These are phyloP conservation scores for Peribatodes rhomboidaria DNA, from an alignment of 2,888 invertebrate genomes.

Conservation along the genomic window DNA sequence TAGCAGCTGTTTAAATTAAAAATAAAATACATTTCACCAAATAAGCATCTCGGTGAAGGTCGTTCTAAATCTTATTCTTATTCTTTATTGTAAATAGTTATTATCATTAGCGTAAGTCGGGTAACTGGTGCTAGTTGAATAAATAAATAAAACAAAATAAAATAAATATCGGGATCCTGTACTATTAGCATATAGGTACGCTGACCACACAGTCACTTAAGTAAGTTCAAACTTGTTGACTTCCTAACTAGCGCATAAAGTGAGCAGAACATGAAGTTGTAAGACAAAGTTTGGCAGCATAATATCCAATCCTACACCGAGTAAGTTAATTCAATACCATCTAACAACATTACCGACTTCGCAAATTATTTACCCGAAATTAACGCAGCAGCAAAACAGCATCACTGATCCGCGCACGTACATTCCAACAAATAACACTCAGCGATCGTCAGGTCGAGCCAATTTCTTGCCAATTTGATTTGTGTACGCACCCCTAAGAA, in stretches of 20 bases:
- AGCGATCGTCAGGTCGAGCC: conserved; percentile 38
- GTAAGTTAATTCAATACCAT: background rate
- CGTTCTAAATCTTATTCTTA: no score
- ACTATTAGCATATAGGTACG: no score
- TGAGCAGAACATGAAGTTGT: background rate
- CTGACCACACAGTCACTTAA: no score
- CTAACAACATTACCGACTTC: conserved; percentile 7
- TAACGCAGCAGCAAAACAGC: conserved; percentile 14
- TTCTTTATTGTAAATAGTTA: no score
- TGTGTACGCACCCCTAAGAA: conserved; percentile 42
- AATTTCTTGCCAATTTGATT: conserved; percentile 49
- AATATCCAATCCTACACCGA: background rate
- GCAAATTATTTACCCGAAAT: conserved; percentile 15
- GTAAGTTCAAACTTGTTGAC: no score
- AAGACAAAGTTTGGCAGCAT: background rate
- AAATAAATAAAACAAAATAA: no score
- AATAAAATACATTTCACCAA: no score
- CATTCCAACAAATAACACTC: conserved; percentile 35
- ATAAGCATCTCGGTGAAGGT: no score
- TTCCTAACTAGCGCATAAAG: background rate
- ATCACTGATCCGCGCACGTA: conserved; percentile 26
- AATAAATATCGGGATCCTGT: no score
- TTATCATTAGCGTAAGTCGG: no score
- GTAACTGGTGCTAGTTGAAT: no score
- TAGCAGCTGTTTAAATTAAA: no score